phyloP scores from a whole-genome alignment of 2,797 vertebrate genomes.

The Siniperca scherzeri region DNA sequence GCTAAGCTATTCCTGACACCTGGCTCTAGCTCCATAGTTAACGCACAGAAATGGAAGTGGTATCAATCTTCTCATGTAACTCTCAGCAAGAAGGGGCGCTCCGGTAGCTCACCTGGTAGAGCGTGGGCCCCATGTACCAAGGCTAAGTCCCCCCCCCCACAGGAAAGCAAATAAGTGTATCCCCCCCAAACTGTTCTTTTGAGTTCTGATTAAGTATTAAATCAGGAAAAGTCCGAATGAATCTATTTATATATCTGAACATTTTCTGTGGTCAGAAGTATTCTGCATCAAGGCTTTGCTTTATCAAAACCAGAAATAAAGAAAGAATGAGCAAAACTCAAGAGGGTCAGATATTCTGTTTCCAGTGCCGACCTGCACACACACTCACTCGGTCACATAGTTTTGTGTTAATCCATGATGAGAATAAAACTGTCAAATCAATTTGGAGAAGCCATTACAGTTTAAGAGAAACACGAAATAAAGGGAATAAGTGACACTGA shows the following conservation, averaged over 20 bases:
- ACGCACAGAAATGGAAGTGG: neutral
- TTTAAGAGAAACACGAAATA: slow-evolving; percentile 37
- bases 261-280: neutral
- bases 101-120: no score
- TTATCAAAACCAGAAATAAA: neutral
- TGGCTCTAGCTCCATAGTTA: neutral
- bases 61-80: neutral
- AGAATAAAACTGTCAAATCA: slow-evolving; percentile 52
- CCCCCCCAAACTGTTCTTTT: neutral
- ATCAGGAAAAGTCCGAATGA: neutral
- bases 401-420: slow-evolving; percentile 32
- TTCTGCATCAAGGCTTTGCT: neutral
- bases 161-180: neutral
- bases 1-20: neutral
- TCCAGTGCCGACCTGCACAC: neutral
- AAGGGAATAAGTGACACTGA: slow-evolving; percentile 13
- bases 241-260: neutral
- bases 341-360: slow-evolving; percentile 30
- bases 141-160: no score
- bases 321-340: neutral
- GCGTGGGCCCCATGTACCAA: no score
- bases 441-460: slow-evolving; percentile 18
- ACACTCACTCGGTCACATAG: neutral
- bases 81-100: neutral
- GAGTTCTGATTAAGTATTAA: neutral